Evolutionary conservation across 2,888 invertebrate species (phyloP), one percentile per base, ranked within the genome.

Genomic region (Hirudinaria manillensis): DNA sequence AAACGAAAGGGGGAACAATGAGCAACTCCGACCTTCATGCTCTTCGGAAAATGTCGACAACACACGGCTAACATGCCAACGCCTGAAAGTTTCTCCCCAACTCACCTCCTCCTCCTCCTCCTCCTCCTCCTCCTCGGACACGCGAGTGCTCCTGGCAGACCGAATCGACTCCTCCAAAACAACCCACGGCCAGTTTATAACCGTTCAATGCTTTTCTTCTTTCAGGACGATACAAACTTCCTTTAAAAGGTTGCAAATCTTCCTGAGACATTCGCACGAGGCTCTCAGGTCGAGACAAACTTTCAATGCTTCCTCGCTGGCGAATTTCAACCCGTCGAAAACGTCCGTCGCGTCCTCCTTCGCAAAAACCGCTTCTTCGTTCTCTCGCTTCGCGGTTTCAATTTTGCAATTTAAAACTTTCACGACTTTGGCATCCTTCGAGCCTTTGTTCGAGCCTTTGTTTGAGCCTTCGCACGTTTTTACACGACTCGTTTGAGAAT

Each of bases 1-100:
- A 10, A 45, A 45, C 10, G 10, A 16, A 45, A 45, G 16, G 45
- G 36, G 36, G 36, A 36, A 3, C 36, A 36, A 36, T n/a, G 10
- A 45, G 13, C 45, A 16, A 45, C 45, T 45, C 6, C 16, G 45
- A 45, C 45, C 45, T 16, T 45, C 45, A 7, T 6, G 45, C 45
- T 45, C 16, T 16, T 45, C 1, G 16, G 45, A 45, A n/a, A 16
- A 45, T 7, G 4, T 45, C 45, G 45, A 45, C n/a, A 53, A 53
- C 53, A 16, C 53, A 21, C 13, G 53, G 21, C 53, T 61, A 61
- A 61, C 61, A 61, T 61, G 61, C 61, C 61, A 61, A 61, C 24
- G n/a, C 29, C 61, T 61, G 24, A 61, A 61, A 1, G 24, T 27
- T n/a, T 10, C 1, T 6, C 10, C 61, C 61, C 1, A 27, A 61